These are phyloP conservation scores for Molossus alvarezi DNA, from an alignment of 2,797 vertebrate species.

Conservation along the genomic window DNA sequence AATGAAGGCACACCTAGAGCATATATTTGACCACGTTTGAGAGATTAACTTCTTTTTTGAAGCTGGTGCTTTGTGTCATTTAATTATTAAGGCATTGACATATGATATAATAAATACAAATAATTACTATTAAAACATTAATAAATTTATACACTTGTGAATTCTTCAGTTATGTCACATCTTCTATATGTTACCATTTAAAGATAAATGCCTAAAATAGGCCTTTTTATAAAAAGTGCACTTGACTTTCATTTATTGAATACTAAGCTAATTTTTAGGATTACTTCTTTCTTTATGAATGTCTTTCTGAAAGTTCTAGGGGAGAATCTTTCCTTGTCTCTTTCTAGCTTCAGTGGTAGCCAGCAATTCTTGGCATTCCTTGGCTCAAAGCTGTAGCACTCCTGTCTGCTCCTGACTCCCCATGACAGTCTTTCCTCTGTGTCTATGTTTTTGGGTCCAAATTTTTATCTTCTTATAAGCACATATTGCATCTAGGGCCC, in stretches of 20 bases:
- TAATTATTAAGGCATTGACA: not conserved
- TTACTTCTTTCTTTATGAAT: conserved; percentile 16
- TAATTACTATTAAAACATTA: not conserved
- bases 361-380: not conserved
- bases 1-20: not conserved
- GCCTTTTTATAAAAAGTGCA: not conserved
- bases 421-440: not conserved
- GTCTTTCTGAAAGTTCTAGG: not conserved
- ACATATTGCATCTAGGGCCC: not conserved
- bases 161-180: not conserved
- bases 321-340: not conserved
- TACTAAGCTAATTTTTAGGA: not conserved
- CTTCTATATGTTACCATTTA: not conserved
- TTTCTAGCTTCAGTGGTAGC: not conserved
- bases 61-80: not conserved
- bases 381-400: not conserved
- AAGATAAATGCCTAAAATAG: not conserved
- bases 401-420: not conserved
- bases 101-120: not conserved
- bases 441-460: not conserved
- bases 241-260: not conserved
- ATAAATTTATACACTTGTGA: not conserved
- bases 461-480: not conserved
- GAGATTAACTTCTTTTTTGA: not conserved
- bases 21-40: not conserved